A percentile compares a stretch with the other conserved stretches of the same genome.
These are phyloP conservation scores for Hydra vulgaris DNA, from an alignment of 30 jellyfish, hydroid and myxozoan genomes.

Conservation along the genomic window DNA sequence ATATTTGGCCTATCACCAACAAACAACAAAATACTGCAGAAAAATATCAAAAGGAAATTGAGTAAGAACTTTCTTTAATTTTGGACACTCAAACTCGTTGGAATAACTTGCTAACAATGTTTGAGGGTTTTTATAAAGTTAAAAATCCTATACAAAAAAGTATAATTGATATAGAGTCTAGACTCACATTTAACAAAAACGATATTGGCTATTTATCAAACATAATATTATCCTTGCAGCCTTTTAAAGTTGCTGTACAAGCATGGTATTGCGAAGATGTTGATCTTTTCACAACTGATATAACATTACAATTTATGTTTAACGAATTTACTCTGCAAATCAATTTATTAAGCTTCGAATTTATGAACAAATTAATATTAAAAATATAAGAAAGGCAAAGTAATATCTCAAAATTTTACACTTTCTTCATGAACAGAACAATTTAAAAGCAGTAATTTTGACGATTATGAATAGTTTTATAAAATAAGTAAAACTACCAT, in stretches of 20 bases:
- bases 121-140: not conserved
- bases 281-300: not conserved
- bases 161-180: not conserved
- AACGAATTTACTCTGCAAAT: not conserved
- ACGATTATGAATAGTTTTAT: too few species aligned
- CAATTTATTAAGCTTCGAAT: not conserved
- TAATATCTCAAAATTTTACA: too few species aligned
- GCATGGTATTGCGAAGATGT: not conserved
- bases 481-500: too few species aligned
- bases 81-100: not conserved
- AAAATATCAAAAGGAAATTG: not conserved
- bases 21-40: not conserved
- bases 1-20: not conserved
- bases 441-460: too few species aligned
- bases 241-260: not conserved
- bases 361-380: too few species aligned
- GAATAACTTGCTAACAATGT: not conserved
- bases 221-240: not conserved
- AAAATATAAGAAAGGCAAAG: too few species aligned
- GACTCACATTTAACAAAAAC: not conserved
- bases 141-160: not conserved
- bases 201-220: not conserved
- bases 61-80: not conserved
- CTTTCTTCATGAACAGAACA: too few species aligned
- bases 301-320: not conserved